A percentile compares a stretch with the other conserved stretches of the same genome.
Evolutionary conservation across 2,888 invertebrate species (phyloP).

Genomic region (Phyto melanocephala): DNA sequence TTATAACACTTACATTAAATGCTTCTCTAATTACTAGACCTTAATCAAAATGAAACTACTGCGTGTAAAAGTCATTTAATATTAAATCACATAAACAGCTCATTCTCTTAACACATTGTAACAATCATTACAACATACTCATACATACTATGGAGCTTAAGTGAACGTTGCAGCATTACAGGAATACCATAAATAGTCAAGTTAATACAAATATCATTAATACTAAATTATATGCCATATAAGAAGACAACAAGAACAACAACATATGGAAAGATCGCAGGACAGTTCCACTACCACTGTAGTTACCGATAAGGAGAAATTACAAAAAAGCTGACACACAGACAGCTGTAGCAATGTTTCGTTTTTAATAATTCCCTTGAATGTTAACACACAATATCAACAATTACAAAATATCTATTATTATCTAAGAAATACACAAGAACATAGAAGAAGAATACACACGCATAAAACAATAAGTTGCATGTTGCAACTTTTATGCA

Average conservation of each 20-base stretch:
- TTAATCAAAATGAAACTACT: too few relatives aligned
- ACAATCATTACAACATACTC: conserved; percentile 30
- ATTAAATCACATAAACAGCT: too few relatives aligned
- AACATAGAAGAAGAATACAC: background rate
- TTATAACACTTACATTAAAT: too few relatives aligned
- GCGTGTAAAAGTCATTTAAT: too few relatives aligned
- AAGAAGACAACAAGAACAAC: conserved; percentile 19
- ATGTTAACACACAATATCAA: conserved; percentile 50
- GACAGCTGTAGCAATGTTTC: conserved; percentile 23
- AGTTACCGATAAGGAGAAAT: conserved; percentile 9
- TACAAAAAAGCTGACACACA: conserved; percentile 16
- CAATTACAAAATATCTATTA: conserved; percentile 31
- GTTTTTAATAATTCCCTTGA: conserved; percentile 50
- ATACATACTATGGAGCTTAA: background rate
- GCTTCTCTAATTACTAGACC: too few relatives aligned
- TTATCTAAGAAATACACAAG: background rate
- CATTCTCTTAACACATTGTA: background rate
- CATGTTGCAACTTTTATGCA: conserved; percentile 51
- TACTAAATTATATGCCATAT: conserved; percentile 54
- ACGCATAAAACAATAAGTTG: conserved; percentile 29
- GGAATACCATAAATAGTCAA: conserved; percentile 55
- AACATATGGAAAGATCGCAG: background rate
- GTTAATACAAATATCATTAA: conserved; percentile 64
- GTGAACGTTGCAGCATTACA: background rate
- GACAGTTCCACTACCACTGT: conserved; percentile 34